Percentiles rank a stretch among this genome's conserved stretches.
Conservation (phyloP, 92 coral and sea anemone genomes). For the Parazoanthus atlanticus region DNA sequence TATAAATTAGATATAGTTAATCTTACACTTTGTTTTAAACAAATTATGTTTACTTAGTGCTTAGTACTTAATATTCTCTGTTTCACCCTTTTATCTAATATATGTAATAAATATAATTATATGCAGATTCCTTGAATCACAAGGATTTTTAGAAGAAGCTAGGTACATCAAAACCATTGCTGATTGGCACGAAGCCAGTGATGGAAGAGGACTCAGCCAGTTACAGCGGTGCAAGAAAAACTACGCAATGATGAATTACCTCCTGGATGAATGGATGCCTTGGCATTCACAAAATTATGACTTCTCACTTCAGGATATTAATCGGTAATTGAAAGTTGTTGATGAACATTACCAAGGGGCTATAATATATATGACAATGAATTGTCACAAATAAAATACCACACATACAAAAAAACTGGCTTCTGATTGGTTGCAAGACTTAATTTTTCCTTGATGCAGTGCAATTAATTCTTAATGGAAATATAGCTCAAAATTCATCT, state of each 20-base stretch:
- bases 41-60: too few species aligned
- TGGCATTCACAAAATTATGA: slow-evolving; percentile 41
- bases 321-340: slow-evolving; percentile 17
- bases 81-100: too few species aligned
- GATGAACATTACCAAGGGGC: not conserved
- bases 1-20: too few species aligned
- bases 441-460: too few species aligned
- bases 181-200: slow-evolving; percentile 50
- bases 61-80: too few species aligned
- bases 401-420: too few species aligned
- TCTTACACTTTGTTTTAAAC: too few species aligned
- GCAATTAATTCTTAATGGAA: too few species aligned
- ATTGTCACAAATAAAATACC: too few species aligned
- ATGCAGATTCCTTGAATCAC: slow-evolving; percentile 6
- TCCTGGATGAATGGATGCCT: slow-evolving; percentile 53
- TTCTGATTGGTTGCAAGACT: too few species aligned
- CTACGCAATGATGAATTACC: slow-evolving; percentile 47
- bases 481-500: too few species aligned
- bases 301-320: slow-evolving; percentile 40
- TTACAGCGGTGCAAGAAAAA: slow-evolving; percentile 35
- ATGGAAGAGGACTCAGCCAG: slow-evolving; percentile 45
- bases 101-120: not conserved
- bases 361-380: not conserved
- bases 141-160: not conserved
- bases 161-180: slow-evolving; percentile 5